Evolutionary conservation across 2,888 invertebrate species (phyloP).

Genomic region (Leucania comma): DNA sequence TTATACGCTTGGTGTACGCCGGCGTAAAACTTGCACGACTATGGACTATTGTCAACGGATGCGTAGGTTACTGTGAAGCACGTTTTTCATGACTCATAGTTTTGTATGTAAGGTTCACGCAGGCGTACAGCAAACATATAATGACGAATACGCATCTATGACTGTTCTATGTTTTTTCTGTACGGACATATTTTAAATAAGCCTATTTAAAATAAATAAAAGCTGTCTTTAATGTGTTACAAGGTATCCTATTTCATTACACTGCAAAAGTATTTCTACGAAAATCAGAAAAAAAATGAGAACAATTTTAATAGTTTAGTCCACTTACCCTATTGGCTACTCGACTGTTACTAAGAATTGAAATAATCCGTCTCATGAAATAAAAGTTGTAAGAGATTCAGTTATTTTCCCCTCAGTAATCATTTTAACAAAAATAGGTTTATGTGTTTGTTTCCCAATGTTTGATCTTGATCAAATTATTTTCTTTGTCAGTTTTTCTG

Average conservation of each 20-base stretch:
- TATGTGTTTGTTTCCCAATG: conserved; percentile 45
- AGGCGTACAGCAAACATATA: too few species aligned
- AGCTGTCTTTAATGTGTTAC: background rate
- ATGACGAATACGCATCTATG: too few species aligned
- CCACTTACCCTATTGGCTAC: background rate
- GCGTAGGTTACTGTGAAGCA: too few species aligned
- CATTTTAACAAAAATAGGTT: conserved; percentile 49
- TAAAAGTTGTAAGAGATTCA: conserved; percentile 18
- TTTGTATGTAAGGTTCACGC: too few species aligned
- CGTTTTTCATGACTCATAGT: too few species aligned
- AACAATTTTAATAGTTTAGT: background rate
- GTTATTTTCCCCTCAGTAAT: conserved; percentile 27
- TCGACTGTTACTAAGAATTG: conserved; percentile 15
- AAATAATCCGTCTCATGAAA: conserved; percentile 16
- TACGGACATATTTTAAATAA: background rate
- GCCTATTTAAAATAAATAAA: conserved; percentile 7
- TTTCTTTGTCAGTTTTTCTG: conserved; percentile 16
- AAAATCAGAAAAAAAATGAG: background rate
- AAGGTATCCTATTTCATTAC: conserved; percentile 24
- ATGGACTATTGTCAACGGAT: too few species aligned
- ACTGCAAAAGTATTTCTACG: background rate
- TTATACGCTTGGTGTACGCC: too few species aligned
- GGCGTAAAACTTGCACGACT: too few species aligned
- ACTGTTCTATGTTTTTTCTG: background rate
- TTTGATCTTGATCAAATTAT: conserved; percentile 22